Base-by-base conservation (phyloP, 2,113 vertebrate species). In the Gobius niger region DNA sequence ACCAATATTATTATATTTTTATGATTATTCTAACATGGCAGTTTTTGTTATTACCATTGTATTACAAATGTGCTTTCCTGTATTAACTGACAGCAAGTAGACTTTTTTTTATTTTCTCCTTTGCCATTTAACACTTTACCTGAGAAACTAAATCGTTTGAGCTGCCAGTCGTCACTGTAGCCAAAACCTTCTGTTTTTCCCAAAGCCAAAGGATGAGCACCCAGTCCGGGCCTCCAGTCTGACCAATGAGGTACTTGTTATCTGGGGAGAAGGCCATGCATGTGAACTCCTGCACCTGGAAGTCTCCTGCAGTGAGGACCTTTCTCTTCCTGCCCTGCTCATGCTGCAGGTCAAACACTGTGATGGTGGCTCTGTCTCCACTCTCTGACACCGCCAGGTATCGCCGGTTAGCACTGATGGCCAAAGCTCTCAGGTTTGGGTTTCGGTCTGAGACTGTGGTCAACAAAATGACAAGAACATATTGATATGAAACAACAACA, bases 201-300 rank as follows among this genome's bases (percentile, higher is more conserved):
- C 97, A 98, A 47, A 95, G 87, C 96, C 97, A 98, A 64, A 89
- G 92, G 71, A 93, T 67, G 56, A 98, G 91, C 19, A 73, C 92
- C 76, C 93, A 94, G 7, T 95, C 93, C 0, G 96, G 95, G 3
- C 87, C 89, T 0, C 89, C 94, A 0, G 94, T 86, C 81, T 94
- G 95, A 8, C 94, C 92, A 44, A 94, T 92, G 18, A 99, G 85
- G 82, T 94, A 93, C 70, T 92, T 96, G 52, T 95, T 94, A 80
- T 98, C 94, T 0, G 94, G 93, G 42, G 97, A 99, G 89, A 99
- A 99, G 44, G 94, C 95, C 84, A 98, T 75, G 76, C 90, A 91
- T 42, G 93, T 78, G 16, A 93, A 94, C 75, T 91, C 90, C 42
- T 90, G 87, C 70, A 82, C 89, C 0, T 65, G 50, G 41, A 90